phyloP scores from a whole-genome alignment of 2,888 invertebrate species.

The Heterodera filipjevi region DNA sequence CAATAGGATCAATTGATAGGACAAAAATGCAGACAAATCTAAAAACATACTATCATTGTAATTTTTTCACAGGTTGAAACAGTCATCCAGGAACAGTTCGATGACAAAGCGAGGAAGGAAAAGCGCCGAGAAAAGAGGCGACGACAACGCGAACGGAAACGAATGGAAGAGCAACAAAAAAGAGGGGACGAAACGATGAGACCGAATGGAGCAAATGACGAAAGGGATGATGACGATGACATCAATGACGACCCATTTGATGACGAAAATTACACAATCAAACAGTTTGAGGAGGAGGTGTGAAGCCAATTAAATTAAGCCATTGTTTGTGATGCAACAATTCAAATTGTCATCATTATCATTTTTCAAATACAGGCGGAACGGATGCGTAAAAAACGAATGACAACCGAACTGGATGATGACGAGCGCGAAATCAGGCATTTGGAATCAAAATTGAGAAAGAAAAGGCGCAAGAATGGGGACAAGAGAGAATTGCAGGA shows the following conservation, averaged over 20 bases:
- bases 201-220: background rate
- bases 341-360: background rate
- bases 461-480: background rate
- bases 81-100: background rate
- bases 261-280: background rate
- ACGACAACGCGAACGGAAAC: background rate
- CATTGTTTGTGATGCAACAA: background rate
- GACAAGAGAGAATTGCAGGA: background rate
- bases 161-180: background rate
- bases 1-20: too few species aligned
- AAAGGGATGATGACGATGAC: background rate
- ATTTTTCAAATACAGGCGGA: slow-evolving; percentile 11
- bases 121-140: slow-evolving; percentile 14
- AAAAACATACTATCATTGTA: too few species aligned
- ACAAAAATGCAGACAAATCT: too few species aligned
- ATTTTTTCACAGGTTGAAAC: slow-evolving; percentile 1
- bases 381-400: slow-evolving; percentile 1
- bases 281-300: slow-evolving; percentile 1
- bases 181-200: background rate
- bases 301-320: background rate
- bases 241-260: background rate
- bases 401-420: slow-evolving; percentile 9
- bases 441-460: slow-evolving; percentile 13
- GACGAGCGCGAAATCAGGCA: slow-evolving; percentile 22
- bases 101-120: background rate